phyloP scores from a whole-genome alignment of 2,113 vertebrate genomes.

The Jacana jacana region DNA sequence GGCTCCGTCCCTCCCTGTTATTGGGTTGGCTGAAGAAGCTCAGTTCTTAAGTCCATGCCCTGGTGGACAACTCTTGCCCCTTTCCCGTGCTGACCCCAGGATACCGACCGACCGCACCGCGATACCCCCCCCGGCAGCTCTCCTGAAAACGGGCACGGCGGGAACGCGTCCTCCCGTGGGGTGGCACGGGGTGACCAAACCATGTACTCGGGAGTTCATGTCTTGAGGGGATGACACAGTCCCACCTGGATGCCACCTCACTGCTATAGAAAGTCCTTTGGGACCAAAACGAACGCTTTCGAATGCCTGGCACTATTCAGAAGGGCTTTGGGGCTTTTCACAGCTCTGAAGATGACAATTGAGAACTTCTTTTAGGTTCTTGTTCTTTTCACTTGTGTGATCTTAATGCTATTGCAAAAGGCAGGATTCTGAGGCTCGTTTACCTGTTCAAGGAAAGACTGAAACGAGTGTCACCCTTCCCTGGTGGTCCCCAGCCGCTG shows the following conservation, averaged over 20 bases:
- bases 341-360: not conserved
- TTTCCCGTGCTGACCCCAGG: not conserved
- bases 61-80: constrained; percentile 16
- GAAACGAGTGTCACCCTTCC: not conserved
- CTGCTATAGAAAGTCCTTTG: not conserved
- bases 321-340: not conserved
- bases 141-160: constrained; percentile 20
- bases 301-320: not conserved
- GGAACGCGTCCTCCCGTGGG: not conserved
- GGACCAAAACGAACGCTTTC: not conserved
- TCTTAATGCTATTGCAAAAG: not conserved
- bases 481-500: not conserved
- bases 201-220: not conserved
- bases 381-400: not conserved
- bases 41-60: not conserved
- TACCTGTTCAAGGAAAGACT: not conserved
- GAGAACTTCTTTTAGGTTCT: not conserved
- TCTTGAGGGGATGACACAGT: not conserved
- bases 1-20: constrained; percentile 1
- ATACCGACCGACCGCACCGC: not conserved
- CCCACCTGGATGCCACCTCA: not conserved
- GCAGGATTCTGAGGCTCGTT: not conserved
- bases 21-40: not conserved
- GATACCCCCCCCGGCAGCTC: constrained; percentile 15
- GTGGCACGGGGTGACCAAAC: not conserved